phyloP scores from a whole-genome alignment of 2,113 vertebrate genomes.

The Papio anubis region DNA sequence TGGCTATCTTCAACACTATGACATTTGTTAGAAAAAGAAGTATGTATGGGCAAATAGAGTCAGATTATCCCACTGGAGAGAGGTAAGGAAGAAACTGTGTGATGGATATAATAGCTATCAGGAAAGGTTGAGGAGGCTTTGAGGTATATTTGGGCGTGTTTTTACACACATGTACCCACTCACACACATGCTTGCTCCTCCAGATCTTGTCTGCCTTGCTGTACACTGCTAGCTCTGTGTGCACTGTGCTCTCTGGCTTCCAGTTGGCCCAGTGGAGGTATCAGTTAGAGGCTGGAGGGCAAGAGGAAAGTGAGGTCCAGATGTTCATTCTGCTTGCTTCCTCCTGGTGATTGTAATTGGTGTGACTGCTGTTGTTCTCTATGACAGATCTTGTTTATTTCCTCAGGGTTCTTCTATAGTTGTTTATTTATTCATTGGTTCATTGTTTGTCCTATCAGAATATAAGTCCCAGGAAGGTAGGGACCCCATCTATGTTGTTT shows the following conservation, averaged over 20 bases:
- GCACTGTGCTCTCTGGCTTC: not conserved
- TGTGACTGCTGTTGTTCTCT: not conserved
- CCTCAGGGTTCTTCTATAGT: not conserved
- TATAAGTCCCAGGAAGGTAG: not conserved
- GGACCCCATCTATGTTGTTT: not conserved
- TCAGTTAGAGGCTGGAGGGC: not conserved
- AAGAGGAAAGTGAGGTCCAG: not conserved
- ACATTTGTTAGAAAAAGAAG: not conserved
- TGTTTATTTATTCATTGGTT: slow-evolving; percentile 29
- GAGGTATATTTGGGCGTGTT: not conserved
- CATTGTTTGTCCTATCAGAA: not conserved
- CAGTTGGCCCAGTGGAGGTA: not conserved
- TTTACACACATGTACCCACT: not conserved
- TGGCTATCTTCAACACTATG: not conserved
- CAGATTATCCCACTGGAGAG: not conserved
- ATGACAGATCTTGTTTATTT: not conserved
- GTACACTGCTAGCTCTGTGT: not conserved
- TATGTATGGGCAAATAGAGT: not conserved
- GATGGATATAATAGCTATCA: not conserved
- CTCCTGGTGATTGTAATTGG: not conserved
- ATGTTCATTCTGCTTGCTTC: not conserved
- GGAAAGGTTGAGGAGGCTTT: not conserved
- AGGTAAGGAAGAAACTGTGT: not conserved
- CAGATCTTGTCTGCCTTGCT: not conserved
- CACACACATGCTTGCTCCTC: not conserved